Evolutionary conservation across 2,888 invertebrate species (phyloP), one percentile per base, ranked within the genome.

Genomic region (Uropetala carovei): DNA sequence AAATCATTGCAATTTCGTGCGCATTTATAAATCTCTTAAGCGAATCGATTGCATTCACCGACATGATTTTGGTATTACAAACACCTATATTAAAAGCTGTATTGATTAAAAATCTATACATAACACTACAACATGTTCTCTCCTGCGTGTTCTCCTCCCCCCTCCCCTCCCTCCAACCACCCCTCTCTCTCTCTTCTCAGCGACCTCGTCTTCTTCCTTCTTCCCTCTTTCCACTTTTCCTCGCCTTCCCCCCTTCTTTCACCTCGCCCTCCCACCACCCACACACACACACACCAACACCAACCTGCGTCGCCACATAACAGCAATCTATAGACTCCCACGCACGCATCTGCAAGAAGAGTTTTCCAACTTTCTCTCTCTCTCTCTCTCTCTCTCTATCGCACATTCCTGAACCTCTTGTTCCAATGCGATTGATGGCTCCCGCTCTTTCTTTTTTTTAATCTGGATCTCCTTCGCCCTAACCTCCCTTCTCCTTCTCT

Each of bases 381-480:
- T 68, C 9, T 68, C 68, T n/a, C n/a, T n/a, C 68, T 16, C 7
- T 64, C 64, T 64, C 64, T 68, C 68, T 68, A n/a, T 68, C 68
- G 22, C 68, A 68, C 68, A 68, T n/a, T 18, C 68, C 22, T 68
- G 68, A 68, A 68, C 9, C 68, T 22, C 68, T 68, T 68, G 68
- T 68, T 22, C 68, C 68, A 68, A n/a, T 22, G 75, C 75, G 75
- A 75, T 75, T 75, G 75, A 75, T 75, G 75, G 11, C 75, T 75
- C 18, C 22, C 75, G 22, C 75, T 27, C 27, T 22, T 75, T 75
- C 75, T 75, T 43, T 43, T n/a, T 43, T 27, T 75, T 75, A 75
- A 75, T 75, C 43, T 43, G 43, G 43, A 43, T 43, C 75, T 75
- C 75, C 22, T n/a, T 9, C 68, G 13, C 68, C 22, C 75, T 27